Percentiles rank a stretch among this genome's conserved stretches.
These are phyloP conservation scores for Melinopterus prodromus DNA, from an alignment of 2,888 invertebrate genomes.

Conservation along the genomic window DNA sequence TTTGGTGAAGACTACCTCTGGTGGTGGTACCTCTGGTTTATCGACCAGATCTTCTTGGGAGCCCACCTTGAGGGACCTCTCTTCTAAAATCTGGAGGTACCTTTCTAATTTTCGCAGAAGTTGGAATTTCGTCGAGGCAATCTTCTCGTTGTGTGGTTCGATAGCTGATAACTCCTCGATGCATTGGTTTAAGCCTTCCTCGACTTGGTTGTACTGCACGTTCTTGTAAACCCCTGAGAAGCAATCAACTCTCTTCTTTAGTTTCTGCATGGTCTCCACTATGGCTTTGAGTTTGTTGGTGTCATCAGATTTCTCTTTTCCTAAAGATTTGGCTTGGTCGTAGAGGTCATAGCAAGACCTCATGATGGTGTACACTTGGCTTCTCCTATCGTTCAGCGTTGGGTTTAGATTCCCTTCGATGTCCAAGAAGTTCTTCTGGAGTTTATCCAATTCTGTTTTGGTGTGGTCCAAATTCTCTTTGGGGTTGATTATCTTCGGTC, in stretches of 20 bases:
- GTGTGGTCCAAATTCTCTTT: slow-evolving; percentile 24
- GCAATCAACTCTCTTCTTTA: slow-evolving; percentile 42
- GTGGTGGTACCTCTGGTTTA: slow-evolving; percentile 7
- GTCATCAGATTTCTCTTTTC: slow-evolving; percentile 27
- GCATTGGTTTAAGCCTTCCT: slow-evolving; percentile 36
- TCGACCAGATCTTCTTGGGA: slow-evolving; percentile 31
- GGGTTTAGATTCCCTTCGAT: background rate
- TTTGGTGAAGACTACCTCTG: slow-evolving; percentile 14
- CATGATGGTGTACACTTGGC: background rate
- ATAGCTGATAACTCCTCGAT: slow-evolving; percentile 35
- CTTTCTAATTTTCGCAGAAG: slow-evolving; percentile 41
- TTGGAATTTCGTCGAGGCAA: slow-evolving; percentile 38
- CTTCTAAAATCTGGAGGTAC: slow-evolving; percentile 43
- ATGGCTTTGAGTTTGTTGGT: slow-evolving; percentile 34
- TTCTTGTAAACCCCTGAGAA: slow-evolving; percentile 42
- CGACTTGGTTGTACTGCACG: slow-evolving; percentile 40
- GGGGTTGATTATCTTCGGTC: slow-evolving; percentile 21
- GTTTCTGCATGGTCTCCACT: slow-evolving; percentile 42
- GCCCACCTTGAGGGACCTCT: slow-evolving; percentile 39
- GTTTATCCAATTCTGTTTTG: background rate
- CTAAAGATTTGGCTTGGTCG: slow-evolving; percentile 12
- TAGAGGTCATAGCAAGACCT: background rate
- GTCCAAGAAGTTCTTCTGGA: background rate
- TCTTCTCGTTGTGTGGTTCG: slow-evolving; percentile 38
- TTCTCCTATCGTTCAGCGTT: background rate